Percentiles rank a stretch among this genome's conserved stretches.
These are phyloP conservation scores for Aleiodes alternator DNA, from an alignment of 2,888 invertebrate genomes.

Conservation along the genomic window DNA sequence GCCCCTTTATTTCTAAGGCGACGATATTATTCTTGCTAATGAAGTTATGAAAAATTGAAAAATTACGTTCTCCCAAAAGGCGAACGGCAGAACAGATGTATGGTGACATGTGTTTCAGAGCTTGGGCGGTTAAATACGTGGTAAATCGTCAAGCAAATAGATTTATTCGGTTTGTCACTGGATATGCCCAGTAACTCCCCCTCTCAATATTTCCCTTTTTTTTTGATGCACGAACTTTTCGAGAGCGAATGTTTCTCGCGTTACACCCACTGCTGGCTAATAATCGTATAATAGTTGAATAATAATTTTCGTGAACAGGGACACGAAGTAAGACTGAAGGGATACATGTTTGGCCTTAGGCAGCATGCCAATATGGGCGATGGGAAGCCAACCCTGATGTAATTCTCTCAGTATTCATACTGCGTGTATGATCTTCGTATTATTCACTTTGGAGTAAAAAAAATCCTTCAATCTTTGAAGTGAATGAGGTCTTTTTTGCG, in stretches of 20 bases:
- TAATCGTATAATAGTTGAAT: constrained; percentile 73
- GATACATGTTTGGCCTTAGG: constrained; percentile 61
- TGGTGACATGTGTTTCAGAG: constrained; percentile 53
- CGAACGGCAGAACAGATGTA: constrained; percentile 51
- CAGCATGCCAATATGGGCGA: constrained; percentile 69
- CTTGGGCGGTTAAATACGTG: constrained; percentile 48
- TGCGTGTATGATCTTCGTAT: constrained; percentile 46
- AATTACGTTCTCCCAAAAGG: constrained; percentile 17
- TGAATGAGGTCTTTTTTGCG: no score
- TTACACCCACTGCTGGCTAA: constrained; percentile 73
- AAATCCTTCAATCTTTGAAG: constrained; percentile 37
- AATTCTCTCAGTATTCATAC: constrained; percentile 34
- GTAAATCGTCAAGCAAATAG: constrained; percentile 46
- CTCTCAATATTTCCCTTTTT: constrained; percentile 24
- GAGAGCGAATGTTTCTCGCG: constrained; percentile 57
- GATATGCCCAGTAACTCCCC: constrained; percentile 53
- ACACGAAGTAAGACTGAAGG: constrained; percentile 36
- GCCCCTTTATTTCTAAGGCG: no score
- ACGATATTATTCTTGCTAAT: background rate
- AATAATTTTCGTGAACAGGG: constrained; percentile 66
- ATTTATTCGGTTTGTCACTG: constrained; percentile 69
- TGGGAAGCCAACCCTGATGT: constrained; percentile 55
- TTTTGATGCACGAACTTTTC: constrained; percentile 7
- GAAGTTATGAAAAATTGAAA: background rate
- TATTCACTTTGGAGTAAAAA: constrained; percentile 52